Conservation (phyloP, 2,797 vertebrate genomes). For the Manis crassicaudata region DNA sequence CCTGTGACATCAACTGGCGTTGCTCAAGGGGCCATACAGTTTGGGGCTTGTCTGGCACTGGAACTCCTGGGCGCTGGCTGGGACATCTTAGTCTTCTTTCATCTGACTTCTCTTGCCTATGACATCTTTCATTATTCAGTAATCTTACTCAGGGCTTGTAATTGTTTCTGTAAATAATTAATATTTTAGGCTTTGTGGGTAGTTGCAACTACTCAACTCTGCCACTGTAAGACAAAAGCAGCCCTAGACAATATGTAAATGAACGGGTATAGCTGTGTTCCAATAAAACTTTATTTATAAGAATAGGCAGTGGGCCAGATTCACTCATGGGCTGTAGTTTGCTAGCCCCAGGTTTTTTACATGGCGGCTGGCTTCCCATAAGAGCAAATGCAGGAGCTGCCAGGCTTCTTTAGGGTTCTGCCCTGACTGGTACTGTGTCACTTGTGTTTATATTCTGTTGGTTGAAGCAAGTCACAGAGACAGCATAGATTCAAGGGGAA, state of each 20-base stretch:
- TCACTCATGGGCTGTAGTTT: background rate
- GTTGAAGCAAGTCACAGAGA: background rate
- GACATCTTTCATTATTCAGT: background rate
- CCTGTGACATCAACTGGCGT: background rate
- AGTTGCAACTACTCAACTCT: background rate
- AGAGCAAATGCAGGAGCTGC: background rate
- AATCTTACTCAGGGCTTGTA: background rate
- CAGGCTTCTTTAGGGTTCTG: background rate
- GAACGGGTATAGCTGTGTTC: background rate
- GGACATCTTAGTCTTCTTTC: background rate
- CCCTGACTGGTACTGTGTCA: background rate
- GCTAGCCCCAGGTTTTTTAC: background rate
- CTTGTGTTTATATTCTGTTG: background rate
- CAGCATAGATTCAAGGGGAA: background rate
- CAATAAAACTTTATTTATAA: slow-evolving; percentile 37
- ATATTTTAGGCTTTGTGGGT: background rate
- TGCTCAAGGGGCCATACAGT: background rate
- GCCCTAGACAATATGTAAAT: background rate
- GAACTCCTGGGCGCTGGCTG: background rate
- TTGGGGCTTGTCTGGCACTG: background rate
- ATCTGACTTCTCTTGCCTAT: background rate
- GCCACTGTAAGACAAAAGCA: background rate
- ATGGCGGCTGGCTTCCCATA: background rate
- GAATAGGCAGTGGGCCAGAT: background rate
- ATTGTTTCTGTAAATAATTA: background rate